A percentile compares a stretch with the other conserved stretches of the same genome.
Conservation (phyloP, 2,113 vertebrate species). For the Apistogramma diplotaenia region DNA sequence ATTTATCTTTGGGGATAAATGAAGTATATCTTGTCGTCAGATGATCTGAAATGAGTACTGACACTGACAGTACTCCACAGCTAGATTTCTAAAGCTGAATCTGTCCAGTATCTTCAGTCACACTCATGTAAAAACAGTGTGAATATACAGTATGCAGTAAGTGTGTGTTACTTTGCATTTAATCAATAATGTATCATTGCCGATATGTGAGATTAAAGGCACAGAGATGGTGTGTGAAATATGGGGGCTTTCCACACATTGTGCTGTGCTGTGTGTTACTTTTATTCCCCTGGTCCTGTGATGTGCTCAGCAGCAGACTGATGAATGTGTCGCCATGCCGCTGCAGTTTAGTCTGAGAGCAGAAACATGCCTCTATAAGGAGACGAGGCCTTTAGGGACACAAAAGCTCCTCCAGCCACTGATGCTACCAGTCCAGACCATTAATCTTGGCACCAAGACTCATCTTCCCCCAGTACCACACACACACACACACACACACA, state of each 20-base stretch:
- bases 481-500: constrained; percentile 14
- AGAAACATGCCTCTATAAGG: constrained; percentile 67
- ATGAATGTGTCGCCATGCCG: constrained; percentile 56
- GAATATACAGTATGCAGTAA: not conserved
- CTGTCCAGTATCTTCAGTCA: no score
- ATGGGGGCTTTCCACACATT: not conserved
- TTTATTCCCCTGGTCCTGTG: constrained; percentile 11
- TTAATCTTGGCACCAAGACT: constrained; percentile 43
- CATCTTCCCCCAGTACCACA: not conserved
- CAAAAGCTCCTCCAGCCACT: constrained; percentile 2
- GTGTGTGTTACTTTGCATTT: not conserved
- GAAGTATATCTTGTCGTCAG: no score
- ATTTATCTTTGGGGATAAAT: no score
- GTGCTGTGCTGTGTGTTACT: not conserved
- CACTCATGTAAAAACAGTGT: not conserved
- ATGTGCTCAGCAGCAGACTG: constrained; percentile 37
- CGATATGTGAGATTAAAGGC: not conserved
- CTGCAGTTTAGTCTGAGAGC: constrained; percentile 57
- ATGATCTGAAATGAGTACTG: no score
- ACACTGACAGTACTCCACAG: no score
- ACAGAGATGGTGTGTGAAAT: not conserved
- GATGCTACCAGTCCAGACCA: constrained; percentile 11
- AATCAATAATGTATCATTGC: not conserved
- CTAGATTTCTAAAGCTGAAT: not conserved
- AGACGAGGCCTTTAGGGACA: constrained; percentile 45